These are phyloP conservation scores for Muricea muricata DNA, from an alignment of 92 coral and sea anemone genomes.

Conservation along the genomic window DNA sequence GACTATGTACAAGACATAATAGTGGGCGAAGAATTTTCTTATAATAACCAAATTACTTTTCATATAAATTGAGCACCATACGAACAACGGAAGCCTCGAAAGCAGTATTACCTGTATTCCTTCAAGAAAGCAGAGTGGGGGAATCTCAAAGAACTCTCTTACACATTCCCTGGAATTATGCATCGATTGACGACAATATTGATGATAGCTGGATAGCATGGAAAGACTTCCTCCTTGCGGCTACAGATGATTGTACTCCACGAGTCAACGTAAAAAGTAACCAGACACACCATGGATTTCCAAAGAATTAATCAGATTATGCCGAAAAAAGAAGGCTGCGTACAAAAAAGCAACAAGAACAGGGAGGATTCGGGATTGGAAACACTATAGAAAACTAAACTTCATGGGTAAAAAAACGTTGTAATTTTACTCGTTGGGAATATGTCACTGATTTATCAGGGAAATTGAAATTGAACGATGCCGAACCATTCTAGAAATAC, in stretches of 20 bases:
- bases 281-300: not conserved
- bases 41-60: not conserved
- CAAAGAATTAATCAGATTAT: slow-evolving; percentile 30
- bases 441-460: slow-evolving; percentile 14
- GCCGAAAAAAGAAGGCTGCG: slow-evolving; percentile 28
- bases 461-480: slow-evolving; percentile 21
- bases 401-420: slow-evolving; percentile 24
- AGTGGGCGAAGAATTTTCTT: not conserved
- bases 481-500: not conserved
- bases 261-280: too few species aligned
- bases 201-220: too few species aligned
- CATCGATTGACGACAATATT: too few species aligned
- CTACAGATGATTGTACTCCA: too few species aligned
- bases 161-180: too few species aligned
- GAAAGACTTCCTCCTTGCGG: too few species aligned
- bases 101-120: too few species aligned
- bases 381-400: slow-evolving; percentile 37
- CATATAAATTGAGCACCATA: too few species aligned
- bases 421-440: slow-evolving; percentile 46
- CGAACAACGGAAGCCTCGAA: too few species aligned
- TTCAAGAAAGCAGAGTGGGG: too few species aligned
- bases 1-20: not conserved
- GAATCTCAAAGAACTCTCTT: too few species aligned
- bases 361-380: slow-evolving; percentile 19
- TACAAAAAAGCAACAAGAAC: slow-evolving; percentile 37